A percentile compares a stretch with the other conserved stretches of the same genome.
Conservation (phyloP, 53 echinoderm and acorn worm genomes). For the Glandiceps talaboti region DNA sequence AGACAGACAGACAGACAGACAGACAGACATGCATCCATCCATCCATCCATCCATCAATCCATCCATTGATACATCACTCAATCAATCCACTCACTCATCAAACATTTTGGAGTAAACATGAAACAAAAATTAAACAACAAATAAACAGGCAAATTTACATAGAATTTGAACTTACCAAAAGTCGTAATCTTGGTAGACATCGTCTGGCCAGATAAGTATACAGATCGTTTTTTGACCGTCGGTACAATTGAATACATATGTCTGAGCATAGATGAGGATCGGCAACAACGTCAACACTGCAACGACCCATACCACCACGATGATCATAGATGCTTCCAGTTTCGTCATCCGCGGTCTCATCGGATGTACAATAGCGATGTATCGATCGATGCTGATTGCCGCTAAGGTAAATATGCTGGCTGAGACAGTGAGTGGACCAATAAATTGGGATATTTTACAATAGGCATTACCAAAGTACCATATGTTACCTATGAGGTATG, state of each 20-base stretch:
- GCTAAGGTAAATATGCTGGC: slow-evolving; percentile 72
- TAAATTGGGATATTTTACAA: slow-evolving; percentile 48
- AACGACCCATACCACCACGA: not conserved
- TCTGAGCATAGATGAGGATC: not conserved
- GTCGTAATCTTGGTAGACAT: slow-evolving; percentile 1
- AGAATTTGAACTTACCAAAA: slow-evolving; percentile 21
- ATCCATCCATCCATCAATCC: too few relatives aligned
- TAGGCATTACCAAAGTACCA: slow-evolving; percentile 44
- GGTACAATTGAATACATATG: not conserved
- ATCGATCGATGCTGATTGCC: slow-evolving; percentile 71
- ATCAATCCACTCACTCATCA: too few relatives aligned
- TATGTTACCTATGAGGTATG: slow-evolving; percentile 45
- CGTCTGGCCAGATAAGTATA: slow-evolving; percentile 21
- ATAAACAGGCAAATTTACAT: too few relatives aligned
- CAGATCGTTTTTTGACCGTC: slow-evolving; percentile 6
- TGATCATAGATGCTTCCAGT: not conserved
- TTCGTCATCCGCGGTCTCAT: slow-evolving; percentile 66
- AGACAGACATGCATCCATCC: too few relatives aligned
- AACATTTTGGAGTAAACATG: too few relatives aligned
- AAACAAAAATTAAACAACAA: too few relatives aligned
- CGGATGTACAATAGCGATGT: slow-evolving; percentile 80
- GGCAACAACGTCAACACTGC: not conserved
- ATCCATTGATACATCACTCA: too few relatives aligned
- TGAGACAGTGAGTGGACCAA: slow-evolving; percentile 49
- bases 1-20: too few relatives aligned